A percentile compares a stretch with the other conserved stretches of the same genome.
phyloP scores from a whole-genome alignment of 2,888 invertebrate genomes.

The Cantharis rustica region DNA sequence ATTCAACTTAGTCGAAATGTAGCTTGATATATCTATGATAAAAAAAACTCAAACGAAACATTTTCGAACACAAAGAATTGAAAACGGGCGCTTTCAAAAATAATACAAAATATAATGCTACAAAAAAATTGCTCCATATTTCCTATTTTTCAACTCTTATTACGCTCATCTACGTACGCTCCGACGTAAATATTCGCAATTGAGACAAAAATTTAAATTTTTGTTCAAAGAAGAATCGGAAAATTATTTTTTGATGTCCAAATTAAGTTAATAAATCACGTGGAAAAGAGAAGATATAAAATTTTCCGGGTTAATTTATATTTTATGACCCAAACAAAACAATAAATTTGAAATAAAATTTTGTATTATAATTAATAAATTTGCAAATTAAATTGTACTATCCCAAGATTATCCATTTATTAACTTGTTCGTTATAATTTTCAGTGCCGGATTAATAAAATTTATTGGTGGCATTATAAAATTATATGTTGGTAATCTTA shows the following conservation, averaged over 20 bases:
- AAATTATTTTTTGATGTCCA: neutral
- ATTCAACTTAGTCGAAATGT: slow-evolving; percentile 14
- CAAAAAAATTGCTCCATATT: slow-evolving; percentile 11
- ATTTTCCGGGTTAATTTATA: neutral
- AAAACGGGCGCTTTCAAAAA: slow-evolving; percentile 8
- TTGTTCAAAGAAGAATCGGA: neutral
- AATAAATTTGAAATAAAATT: neutral
- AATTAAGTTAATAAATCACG: neutral
- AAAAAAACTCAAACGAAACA: slow-evolving; percentile 7
- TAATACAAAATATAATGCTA: slow-evolving; percentile 7
- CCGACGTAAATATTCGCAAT: neutral
- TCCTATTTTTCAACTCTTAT: slow-evolving; percentile 18
- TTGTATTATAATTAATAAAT: neutral
- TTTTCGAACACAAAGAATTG: slow-evolving; percentile 9
- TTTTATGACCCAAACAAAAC: neutral
- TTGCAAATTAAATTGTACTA: neutral
- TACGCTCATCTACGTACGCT: slow-evolving; percentile 4
- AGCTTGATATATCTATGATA: slow-evolving; percentile 8
- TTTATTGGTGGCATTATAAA: slow-evolving; percentile 34
- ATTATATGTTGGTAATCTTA: slow-evolving; percentile 26
- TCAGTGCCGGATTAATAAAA: slow-evolving; percentile 32
- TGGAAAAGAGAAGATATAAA: neutral
- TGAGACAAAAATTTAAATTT: neutral
- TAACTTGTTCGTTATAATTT: slow-evolving; percentile 19
- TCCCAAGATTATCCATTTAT: neutral